Evolutionary conservation across 30 jellyfish, hydroid and myxozoan genomes (phyloP), one percentile per base, ranked within the genome.

Genomic region (Aurelia aurita complex sp. Pacific): DNA sequence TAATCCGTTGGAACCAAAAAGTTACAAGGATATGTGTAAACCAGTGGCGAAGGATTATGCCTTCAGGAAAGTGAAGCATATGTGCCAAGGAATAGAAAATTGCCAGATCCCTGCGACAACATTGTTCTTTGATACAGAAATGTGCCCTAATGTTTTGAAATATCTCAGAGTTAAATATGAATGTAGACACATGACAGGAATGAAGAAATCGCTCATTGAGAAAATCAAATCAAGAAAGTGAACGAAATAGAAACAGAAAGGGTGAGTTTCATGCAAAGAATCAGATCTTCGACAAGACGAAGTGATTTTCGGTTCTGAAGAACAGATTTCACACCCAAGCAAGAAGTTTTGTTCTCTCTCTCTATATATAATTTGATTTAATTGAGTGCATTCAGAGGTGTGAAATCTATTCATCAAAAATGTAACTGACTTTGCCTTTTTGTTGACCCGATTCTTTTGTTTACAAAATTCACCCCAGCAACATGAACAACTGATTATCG

Each of bases 101-200:
- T 94, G 99, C 79, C 62, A 70, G 52, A 63, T 94, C 12, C 90
- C 74, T 11, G 99, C 97, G 9, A 66, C 96, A 9, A 51, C 93
- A 4, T 50, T 69, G 66, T 73, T 82, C 40, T 94, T 94, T 62
- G 99, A 94, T 72, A 92, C 97, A 16, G 97, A 94, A 53, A 75
- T 89, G 18, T 94, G 99, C 59, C 99, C 99, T 17, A 94, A 89
- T 52, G 96, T 94, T 15, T 55, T 85, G 55, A 95, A 95, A 76
- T 95, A 87, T 75, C 89, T 94, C 13, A 69, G 97, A 74, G 87
- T 95, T 18, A 65, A 73, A 18, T 95, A 90, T 60, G 98, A 95
- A 81, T 95, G 99, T 69, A 73, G 99, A 36, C 97, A 95, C 29
- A 89, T 87, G 96, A 77, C 86, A 2, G 96, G 96, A 36, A 87